A percentile compares a stretch with the other conserved stretches of the same genome.
Evolutionary conservation across 2,113 vertebrate species (phyloP).

Genomic region (Prinia subflava): DNA sequence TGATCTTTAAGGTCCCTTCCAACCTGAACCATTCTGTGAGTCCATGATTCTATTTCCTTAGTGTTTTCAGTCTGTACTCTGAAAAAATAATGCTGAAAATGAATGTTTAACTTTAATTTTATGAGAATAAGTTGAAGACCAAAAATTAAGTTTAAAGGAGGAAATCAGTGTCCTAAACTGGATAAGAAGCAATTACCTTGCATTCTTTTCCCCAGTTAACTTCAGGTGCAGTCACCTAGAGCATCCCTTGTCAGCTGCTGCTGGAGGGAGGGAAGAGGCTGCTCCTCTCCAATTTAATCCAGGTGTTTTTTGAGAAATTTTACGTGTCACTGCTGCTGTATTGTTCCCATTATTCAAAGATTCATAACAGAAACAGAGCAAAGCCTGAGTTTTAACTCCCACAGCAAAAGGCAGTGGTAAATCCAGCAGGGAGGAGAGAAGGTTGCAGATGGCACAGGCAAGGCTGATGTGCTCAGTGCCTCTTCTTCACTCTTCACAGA

Average conservation of each 20-base stretch:
- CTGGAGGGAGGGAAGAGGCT: neutral
- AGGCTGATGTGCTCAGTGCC: neutral
- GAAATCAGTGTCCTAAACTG: neutral
- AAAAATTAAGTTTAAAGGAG: neutral
- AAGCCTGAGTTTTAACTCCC: neutral
- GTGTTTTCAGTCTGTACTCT: neutral
- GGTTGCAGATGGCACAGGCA: neutral
- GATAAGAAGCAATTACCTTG: neutral
- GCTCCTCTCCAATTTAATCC: neutral
- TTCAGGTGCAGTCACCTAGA: neutral
- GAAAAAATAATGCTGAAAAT: neutral
- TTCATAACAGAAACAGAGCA: neutral
- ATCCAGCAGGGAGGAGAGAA: neutral
- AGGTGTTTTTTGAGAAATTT: neutral
- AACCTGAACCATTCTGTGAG: neutral
- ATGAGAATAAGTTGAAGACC: neutral
- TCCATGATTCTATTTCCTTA: neutral
- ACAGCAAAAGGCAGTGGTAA: neutral
- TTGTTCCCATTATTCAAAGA: neutral
- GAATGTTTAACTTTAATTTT: neutral
- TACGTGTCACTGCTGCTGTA: neutral
- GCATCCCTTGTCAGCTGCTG: neutral
- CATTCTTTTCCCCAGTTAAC: neutral
- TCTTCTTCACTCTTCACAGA: neutral
- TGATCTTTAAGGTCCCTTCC: neutral